These are phyloP conservation scores for Blera fallax DNA, from an alignment of 2,888 invertebrate species.

Conservation along the genomic window DNA sequence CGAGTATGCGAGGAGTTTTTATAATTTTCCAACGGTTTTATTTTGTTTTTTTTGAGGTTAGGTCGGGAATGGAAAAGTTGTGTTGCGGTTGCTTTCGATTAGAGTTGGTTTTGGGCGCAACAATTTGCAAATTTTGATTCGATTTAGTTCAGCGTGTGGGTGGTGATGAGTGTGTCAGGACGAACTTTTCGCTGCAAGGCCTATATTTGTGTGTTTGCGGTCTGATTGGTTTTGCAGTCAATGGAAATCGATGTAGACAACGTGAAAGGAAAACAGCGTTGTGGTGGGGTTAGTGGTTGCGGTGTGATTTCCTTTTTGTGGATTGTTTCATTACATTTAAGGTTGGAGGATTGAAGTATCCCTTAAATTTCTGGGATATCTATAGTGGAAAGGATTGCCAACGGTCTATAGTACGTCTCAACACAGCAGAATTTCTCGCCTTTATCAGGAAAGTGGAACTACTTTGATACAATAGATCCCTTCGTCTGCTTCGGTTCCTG, in stretches of 20 bases:
- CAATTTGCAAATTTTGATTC: conserved; percentile 32
- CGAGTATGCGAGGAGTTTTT: not conserved
- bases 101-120: not conserved
- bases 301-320: not conserved
- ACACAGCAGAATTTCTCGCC: no score
- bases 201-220: not conserved
- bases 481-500: no score
- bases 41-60: not conserved
- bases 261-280: not conserved
- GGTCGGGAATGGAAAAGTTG: not conserved
- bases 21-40: not conserved
- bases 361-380: no score
- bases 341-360: no score
- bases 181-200: not conserved
- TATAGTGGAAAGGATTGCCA: no score
- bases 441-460: no score
- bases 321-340: not conserved
- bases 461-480: no score
- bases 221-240: conserved; percentile 6
- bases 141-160: conserved; percentile 16
- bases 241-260: not conserved
- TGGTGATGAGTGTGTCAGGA: not conserved
- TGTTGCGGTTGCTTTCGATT: conserved; percentile 17
- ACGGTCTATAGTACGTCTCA: no score
- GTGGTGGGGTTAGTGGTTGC: not conserved